Conservation (phyloP, 2,888 invertebrate species). For the Sminthurides aquaticus region DNA sequence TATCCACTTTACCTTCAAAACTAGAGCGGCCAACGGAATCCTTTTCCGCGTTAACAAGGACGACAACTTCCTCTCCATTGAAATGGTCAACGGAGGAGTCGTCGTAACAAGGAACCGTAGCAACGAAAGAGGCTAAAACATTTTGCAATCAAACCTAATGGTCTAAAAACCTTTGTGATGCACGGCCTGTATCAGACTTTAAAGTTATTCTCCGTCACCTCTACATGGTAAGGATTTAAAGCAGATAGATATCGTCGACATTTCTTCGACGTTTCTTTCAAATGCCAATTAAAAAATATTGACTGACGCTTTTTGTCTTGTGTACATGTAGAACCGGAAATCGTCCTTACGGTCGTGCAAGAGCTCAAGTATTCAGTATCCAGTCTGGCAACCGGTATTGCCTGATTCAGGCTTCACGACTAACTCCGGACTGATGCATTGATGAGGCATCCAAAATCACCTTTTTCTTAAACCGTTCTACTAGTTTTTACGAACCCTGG, state of each 20-base stretch:
- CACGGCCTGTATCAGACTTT: constrained; percentile 9
- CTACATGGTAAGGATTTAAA: not conserved
- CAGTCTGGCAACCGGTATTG: too few species aligned
- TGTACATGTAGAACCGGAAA: not conserved
- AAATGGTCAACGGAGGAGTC: constrained; percentile 70
- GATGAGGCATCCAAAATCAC: too few species aligned
- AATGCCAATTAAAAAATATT: not conserved
- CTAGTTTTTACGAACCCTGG: too few species aligned
- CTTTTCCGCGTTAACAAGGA: constrained; percentile 76
- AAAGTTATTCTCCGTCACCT: not conserved
- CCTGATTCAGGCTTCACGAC: too few species aligned
- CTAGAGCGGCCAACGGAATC: constrained; percentile 74
- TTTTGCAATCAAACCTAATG: constrained; percentile 35
- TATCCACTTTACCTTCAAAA: constrained; percentile 76
- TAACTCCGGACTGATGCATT: too few species aligned
- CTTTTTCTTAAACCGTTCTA: too few species aligned
- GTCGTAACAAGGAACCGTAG: constrained; percentile 45
- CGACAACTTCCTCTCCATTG: constrained; percentile 68
- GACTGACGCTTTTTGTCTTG: not conserved
- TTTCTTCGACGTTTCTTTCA: not conserved
- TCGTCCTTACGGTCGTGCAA: not conserved
- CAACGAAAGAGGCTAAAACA: constrained; percentile 37
- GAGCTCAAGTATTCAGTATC: not conserved
- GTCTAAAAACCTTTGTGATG: constrained; percentile 31
- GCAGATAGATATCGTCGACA: not conserved